phyloP scores from a whole-genome alignment of 2,113 vertebrate genomes.

The Paramisgurnus dabryanus region DNA sequence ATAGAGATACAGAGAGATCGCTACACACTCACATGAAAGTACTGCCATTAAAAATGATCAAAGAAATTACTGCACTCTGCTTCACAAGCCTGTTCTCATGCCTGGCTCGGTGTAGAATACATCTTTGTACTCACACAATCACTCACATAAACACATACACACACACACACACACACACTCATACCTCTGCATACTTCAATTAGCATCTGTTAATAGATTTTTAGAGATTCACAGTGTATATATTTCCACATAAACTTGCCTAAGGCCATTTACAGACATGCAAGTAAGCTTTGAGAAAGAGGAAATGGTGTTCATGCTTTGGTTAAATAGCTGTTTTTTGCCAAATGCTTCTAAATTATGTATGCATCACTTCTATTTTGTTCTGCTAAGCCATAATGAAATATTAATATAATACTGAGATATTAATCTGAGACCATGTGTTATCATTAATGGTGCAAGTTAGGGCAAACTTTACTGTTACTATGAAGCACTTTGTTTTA shows the following conservation, averaged over 20 bases:
- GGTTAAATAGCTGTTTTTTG: conserved; percentile 60
- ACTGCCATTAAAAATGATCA: conserved; percentile 81
- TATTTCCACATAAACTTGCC: conserved; percentile 69
- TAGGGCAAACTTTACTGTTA: not conserved
- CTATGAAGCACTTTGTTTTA: not conserved
- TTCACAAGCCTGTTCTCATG: conserved; percentile 69
- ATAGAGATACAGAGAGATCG: conserved; percentile 36
- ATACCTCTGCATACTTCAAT: conserved; percentile 57
- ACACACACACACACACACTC: conserved; percentile 49
- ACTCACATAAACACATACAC: conserved; percentile 36
- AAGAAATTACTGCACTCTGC: conserved; percentile 77
- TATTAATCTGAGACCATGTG: conserved; percentile 18
- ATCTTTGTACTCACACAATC: conserved; percentile 44
- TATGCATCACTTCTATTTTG: conserved; percentile 58
- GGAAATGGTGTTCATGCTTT: conserved; percentile 68
- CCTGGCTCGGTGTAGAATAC: conserved; percentile 65
- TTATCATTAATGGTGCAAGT: conserved; percentile 4
- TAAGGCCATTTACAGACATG: conserved; percentile 65
- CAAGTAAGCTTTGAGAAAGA: conserved; percentile 64
- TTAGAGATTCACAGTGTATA: conserved; percentile 70
- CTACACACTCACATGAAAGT: conserved; percentile 75
- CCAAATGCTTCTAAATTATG: conserved; percentile 63
- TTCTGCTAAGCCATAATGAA: conserved; percentile 51
- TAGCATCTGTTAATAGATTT: conserved; percentile 72
- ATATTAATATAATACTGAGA: conserved; percentile 45